Evolutionary conservation across 2,888 invertebrate genomes (phyloP).

Genomic region (Macroteleia sp.): DNA sequence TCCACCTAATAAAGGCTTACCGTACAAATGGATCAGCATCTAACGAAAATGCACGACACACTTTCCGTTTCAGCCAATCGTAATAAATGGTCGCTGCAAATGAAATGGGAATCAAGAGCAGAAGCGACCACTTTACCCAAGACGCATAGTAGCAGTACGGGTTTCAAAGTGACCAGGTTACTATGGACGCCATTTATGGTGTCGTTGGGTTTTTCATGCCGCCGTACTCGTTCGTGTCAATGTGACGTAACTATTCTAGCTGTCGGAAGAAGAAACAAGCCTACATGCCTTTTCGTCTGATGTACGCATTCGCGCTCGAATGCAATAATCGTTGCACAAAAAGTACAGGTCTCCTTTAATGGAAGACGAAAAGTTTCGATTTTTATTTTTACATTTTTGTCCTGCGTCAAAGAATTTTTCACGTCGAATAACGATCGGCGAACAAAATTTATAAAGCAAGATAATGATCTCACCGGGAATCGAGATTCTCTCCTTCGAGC

Average conservation of each 20-base stretch:
- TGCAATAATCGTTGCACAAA: constrained; percentile 1
- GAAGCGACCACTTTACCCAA: constrained; percentile 32
- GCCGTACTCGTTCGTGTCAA: constrained; percentile 14
- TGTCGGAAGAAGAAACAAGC: constrained; percentile 44
- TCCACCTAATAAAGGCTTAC: constrained; percentile 39
- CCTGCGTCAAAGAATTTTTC: background rate
- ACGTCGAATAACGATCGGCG: constrained; percentile 9
- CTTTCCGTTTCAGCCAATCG: constrained; percentile 25
- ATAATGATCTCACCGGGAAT: constrained; percentile 24
- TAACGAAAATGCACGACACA: constrained; percentile 49
- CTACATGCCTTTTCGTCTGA: constrained; percentile 23
- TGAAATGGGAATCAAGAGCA: constrained; percentile 25
- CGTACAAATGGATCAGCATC: constrained; percentile 22
- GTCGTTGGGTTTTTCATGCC: constrained; percentile 18
- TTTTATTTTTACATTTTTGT: constrained; percentile 2
- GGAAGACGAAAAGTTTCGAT: background rate
- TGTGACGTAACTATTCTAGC: constrained; percentile 43
- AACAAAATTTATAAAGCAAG: constrained; percentile 15
- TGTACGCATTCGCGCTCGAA: constrained; percentile 1
- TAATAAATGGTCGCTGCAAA: constrained; percentile 42
- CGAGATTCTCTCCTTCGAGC: constrained; percentile 2
- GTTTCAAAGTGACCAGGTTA: constrained; percentile 24
- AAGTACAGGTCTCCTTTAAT: constrained; percentile 7
- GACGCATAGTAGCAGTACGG: background rate
- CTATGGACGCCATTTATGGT: constrained; percentile 34